These are phyloP conservation scores for Simalia tracyae DNA, from an alignment of 2,797 vertebrate genomes.

Conservation along the genomic window DNA sequence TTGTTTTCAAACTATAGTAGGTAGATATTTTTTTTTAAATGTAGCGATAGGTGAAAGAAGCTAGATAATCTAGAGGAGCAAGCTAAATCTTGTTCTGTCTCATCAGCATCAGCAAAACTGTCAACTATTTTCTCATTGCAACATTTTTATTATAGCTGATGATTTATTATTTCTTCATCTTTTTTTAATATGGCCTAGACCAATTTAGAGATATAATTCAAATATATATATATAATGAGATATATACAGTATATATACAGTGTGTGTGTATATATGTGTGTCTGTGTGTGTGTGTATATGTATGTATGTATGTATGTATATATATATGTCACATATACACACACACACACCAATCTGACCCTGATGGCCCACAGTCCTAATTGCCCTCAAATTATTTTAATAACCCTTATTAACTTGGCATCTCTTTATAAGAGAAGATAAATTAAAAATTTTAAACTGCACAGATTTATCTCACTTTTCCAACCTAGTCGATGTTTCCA, in stretches of 20 bases:
- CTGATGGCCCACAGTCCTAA: slow-evolving; percentile 33
- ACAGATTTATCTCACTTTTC: slow-evolving; percentile 23
- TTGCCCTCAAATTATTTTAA: slow-evolving; percentile 61
- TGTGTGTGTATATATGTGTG: neutral
- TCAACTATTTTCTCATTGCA: slow-evolving; percentile 40
- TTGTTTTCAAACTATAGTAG: neutral
- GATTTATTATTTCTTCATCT: slow-evolving; percentile 28
- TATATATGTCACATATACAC: slow-evolving; percentile 15
- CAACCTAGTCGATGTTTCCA: slow-evolving; percentile 26
- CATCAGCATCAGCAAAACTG: slow-evolving; percentile 56
- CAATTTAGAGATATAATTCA: slow-evolving; percentile 27
- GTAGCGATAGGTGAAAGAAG: slow-evolving; percentile 29
- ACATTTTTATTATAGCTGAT: slow-evolving; percentile 28
- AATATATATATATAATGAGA: slow-evolving; percentile 6
- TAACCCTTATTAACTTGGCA: slow-evolving; percentile 43
- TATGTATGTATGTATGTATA: neutral
- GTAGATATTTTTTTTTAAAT: slow-evolving; percentile 1
- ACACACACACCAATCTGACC: neutral
- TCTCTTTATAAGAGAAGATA: slow-evolving; percentile 33
- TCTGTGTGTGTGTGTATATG: neutral
- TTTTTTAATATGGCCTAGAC: slow-evolving; percentile 31
- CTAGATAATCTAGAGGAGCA: slow-evolving; percentile 30
- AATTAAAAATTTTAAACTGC: slow-evolving; percentile 11
- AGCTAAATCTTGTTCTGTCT: slow-evolving; percentile 48
- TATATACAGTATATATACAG: too few species aligned